Percentiles rank a stretch among this genome's conserved stretches.
phyloP scores from a whole-genome alignment of 2,113 vertebrate species.

The Scytalopus superciliaris region DNA sequence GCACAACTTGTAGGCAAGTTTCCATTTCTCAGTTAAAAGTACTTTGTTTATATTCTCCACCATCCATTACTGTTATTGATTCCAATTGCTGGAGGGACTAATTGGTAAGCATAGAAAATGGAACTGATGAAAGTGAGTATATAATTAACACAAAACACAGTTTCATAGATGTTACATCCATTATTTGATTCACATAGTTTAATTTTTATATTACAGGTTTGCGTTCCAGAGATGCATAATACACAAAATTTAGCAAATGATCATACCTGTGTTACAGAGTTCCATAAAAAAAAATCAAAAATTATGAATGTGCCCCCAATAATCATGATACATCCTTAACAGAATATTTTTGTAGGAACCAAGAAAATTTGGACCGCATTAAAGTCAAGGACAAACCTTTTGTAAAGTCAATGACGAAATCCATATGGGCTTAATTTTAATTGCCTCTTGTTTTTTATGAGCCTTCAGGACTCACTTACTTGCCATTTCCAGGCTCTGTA shows the following conservation, averaged over 20 bases:
- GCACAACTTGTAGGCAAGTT: background rate
- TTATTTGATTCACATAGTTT: background rate
- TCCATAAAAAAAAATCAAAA: background rate
- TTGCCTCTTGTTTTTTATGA: slow-evolving; percentile 53
- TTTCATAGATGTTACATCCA: background rate
- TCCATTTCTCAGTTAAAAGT: background rate
- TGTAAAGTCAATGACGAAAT: background rate
- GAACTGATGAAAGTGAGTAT: background rate
- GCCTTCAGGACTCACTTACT: slow-evolving; percentile 6
- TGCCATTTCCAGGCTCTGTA: slow-evolving; percentile 2
- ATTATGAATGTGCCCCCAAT: background rate
- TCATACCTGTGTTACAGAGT: background rate
- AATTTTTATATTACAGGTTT: background rate
- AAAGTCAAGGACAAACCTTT: slow-evolving; percentile 13
- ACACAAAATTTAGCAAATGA: background rate
- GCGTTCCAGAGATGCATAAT: background rate
- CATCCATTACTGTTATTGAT: background rate
- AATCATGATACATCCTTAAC: background rate
- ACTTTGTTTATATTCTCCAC: background rate
- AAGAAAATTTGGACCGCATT: background rate
- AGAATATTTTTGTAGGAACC: background rate
- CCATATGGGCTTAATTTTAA: slow-evolving; percentile 1
- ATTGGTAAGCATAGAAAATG: background rate
- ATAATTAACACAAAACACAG: background rate
- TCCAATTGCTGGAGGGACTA: background rate